A percentile compares a stretch with the other conserved stretches of the same genome.
These are phyloP conservation scores for Alces alces DNA, from an alignment of 2,113 vertebrate genomes.

Conservation along the genomic window DNA sequence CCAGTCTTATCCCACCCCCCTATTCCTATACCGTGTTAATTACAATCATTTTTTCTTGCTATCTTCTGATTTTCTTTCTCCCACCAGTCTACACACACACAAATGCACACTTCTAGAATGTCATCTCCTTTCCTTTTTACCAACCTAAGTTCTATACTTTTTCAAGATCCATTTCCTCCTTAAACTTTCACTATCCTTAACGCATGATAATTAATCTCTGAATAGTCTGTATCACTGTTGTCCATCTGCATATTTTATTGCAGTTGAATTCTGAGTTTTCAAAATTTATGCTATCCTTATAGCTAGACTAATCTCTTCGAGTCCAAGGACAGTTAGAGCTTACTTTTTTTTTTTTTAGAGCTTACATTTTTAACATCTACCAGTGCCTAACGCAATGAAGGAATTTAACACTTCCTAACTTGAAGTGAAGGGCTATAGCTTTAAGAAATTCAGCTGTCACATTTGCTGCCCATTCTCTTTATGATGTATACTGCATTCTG, in stretches of 20 bases:
- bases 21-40: background rate
- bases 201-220: background rate
- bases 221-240: background rate
- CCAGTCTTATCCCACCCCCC: background rate
- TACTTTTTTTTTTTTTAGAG: background rate
- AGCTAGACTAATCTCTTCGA: background rate
- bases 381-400: background rate
- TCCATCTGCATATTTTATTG: background rate
- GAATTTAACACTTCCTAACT: slow-evolving; percentile 28
- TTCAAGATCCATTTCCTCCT: slow-evolving; percentile 4
- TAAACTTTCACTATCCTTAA: slow-evolving; percentile 12
- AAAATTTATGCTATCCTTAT: background rate
- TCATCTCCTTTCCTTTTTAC: background rate
- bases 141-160: slow-evolving; percentile 37
- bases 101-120: background rate
- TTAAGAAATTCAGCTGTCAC: background rate
- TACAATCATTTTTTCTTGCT: background rate
- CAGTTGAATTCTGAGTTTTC: slow-evolving; percentile 8
- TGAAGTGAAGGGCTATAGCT: slow-evolving; percentile 10
- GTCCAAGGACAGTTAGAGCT: background rate
- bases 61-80: background rate
- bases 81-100: background rate
- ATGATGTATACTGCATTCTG: slow-evolving; percentile 16
- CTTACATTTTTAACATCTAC: background rate
- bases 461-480: slow-evolving; percentile 35